Evolutionary conservation across 2,797 vertebrate species (phyloP).

Genomic region (Bryconaethiops microstoma): DNA sequence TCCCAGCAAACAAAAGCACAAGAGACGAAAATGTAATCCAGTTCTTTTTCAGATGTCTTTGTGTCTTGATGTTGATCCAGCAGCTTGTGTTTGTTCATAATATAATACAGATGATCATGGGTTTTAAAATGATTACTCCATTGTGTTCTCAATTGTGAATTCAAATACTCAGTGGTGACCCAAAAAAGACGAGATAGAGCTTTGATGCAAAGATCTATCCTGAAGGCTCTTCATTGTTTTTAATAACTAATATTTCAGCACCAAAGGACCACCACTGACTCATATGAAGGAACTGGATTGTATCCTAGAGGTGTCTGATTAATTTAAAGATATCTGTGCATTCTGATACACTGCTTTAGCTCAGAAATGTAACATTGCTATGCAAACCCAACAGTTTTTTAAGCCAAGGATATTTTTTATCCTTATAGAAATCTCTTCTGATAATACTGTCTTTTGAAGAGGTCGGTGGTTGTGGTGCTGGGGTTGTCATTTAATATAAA

Average conservation of each 20-base stretch:
- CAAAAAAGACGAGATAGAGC: neutral
- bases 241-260: slow-evolving; percentile 3
- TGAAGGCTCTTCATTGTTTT: slow-evolving; percentile 18
- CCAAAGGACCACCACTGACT: neutral
- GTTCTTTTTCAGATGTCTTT: slow-evolving; percentile 8
- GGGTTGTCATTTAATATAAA: slow-evolving; percentile 57
- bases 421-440: neutral
- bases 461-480: neutral
- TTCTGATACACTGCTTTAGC: neutral
- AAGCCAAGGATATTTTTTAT: neutral
- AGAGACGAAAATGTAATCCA: slow-evolving; percentile 16
- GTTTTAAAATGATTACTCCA: slow-evolving; percentile 20
- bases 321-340: neutral
- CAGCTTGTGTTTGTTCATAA: slow-evolving; percentile 16
- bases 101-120: slow-evolving; percentile 25
- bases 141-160: slow-evolving; percentile 39
- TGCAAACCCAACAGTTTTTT: neutral
- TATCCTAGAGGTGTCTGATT: neutral
- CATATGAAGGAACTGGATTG: neutral
- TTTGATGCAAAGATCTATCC: neutral
- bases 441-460: neutral
- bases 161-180: slow-evolving; percentile 9
- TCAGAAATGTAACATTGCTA: neutral
- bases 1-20: neutral
- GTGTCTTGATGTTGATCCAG: neutral